These are phyloP conservation scores for Caenorhabditis wallacei DNA, from an alignment of 2,888 invertebrate genomes.

Conservation along the genomic window DNA sequence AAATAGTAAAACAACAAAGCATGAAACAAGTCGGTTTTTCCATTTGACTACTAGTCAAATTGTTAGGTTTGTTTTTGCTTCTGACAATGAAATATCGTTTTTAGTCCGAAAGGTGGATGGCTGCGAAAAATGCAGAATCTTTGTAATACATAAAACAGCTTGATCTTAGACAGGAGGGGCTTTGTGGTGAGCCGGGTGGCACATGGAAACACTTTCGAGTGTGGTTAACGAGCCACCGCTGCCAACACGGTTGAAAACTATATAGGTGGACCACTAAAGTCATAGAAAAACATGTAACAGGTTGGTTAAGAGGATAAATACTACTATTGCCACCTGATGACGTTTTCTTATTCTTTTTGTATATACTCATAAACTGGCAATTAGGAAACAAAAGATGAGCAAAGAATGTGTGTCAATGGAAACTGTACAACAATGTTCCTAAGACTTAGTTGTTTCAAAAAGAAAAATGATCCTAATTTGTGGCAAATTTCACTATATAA, in stretches of 20 bases:
- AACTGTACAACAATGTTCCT: background rate
- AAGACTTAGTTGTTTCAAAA: conserved; percentile 5
- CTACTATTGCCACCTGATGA: conserved; percentile 12
- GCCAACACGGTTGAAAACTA: conserved; percentile 13
- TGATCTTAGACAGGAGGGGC: conserved; percentile 13
- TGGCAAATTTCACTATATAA: background rate
- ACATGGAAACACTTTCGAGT: conserved; percentile 63
- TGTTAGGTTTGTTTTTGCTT: conserved; percentile 6
- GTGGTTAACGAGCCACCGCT: conserved; percentile 48
- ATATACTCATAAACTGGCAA: background rate
- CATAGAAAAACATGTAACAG: background rate
- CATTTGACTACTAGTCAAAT: conserved; percentile 47
- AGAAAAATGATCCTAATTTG: conserved; percentile 23
- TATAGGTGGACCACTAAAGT: conserved; percentile 6
- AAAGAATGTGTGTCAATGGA: conserved; percentile 6
- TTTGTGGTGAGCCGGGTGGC: conserved; percentile 35
- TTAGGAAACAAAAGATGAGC: conserved; percentile 18
- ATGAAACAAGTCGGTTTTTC: background rate
- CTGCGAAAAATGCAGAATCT: conserved; percentile 50
- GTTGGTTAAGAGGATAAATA: background rate
- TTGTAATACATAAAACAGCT: conserved; percentile 43
- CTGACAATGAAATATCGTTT: conserved; percentile 40
- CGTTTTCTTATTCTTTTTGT: conserved; percentile 22
- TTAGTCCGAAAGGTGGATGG: conserved; percentile 18
- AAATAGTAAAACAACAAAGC: background rate